Base-by-base conservation (phyloP, 2,797 vertebrate species). In the Paedocypris micromegethes region DNA sequence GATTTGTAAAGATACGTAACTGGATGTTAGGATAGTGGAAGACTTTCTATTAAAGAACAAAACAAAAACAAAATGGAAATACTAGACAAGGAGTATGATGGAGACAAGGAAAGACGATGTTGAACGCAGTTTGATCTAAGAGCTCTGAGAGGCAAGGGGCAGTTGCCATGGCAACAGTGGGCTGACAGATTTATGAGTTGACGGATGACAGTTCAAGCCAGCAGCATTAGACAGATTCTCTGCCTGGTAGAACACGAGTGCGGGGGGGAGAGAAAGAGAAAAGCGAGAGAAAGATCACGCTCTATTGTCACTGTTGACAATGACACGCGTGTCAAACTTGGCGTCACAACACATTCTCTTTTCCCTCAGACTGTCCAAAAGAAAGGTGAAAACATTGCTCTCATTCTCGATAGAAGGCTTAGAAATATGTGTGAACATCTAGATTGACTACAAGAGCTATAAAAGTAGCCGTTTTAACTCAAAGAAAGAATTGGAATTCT, bases 71-170 rank as follows among this genome's bases (percentile, higher is more conserved):
- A 57, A 9, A 61, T 48, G 46, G 49, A 42, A 62, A 62, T 9
- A 54, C 6, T 5, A 4, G 9, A 54, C 4, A 5, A 49, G n/a
- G 9, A 45, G 55, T 37, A 51, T n/a, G 46, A 40, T 9, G 5
- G 46, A 2, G 3, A 38, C 8, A 4, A 40, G 6, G 5, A 39
- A 46, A 73, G 7, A 41, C 37, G 79, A 76, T 73, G 90, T 92
- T 88, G 83, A 90, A 88, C 87, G 92, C 90, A 88, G 91, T 93
- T 92, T 91, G 89, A 92, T 92, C 93, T 89, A 90, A 90, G 91
- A 90, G 87, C 89, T 88, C 88, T 90, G 87, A 86, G 87, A 86
- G 65, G 90, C 89, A 92, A 93, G 87, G 88, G 66, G 90, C 91
- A 82, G 90, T 93, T 94, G 87, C 94, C 91, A 95, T 90, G 91